These are phyloP conservation scores for Heliconius charithonia DNA, from an alignment of 2,888 invertebrate species.

Conservation along the genomic window DNA sequence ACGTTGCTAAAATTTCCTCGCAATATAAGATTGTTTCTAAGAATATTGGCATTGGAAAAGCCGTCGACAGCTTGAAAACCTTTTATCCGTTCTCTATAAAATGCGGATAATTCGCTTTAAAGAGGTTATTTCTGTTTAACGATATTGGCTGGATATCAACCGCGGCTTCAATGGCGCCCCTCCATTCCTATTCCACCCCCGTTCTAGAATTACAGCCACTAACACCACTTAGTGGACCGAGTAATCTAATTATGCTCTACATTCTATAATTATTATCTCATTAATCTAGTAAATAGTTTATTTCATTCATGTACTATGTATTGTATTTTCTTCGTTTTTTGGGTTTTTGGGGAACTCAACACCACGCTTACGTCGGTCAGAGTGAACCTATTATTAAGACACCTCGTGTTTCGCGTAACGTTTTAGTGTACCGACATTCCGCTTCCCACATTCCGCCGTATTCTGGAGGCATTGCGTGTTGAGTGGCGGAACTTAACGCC, in stretches of 20 bases:
- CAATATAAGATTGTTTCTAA: conserved; percentile 19
- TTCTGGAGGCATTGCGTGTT: no score
- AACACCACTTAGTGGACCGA: conserved; percentile 26
- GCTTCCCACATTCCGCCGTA: no score
- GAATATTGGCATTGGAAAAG: conserved; percentile 24
- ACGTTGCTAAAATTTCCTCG: neutral
- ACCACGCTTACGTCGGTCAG: no score
- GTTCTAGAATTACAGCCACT: conserved; percentile 33
- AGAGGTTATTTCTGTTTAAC: conserved; percentile 38
- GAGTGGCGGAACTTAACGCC: no score
- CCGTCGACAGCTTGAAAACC: conserved; percentile 30
- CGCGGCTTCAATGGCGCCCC: conserved; percentile 29
- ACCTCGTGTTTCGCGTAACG: neutral
- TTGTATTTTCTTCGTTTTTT: neutral
- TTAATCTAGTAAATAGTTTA: conserved; percentile 8
- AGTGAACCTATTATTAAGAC: no score
- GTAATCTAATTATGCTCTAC: conserved; percentile 15
- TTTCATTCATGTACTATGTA: neutral
- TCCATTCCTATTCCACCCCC: conserved; percentile 37
- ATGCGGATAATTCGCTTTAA: conserved; percentile 39
- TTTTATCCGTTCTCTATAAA: conserved; percentile 42
- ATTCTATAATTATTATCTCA: conserved; percentile 6
- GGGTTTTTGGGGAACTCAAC: no score
- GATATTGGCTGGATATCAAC: conserved; percentile 35
- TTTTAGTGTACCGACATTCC: no score